phyloP scores from a whole-genome alignment of 2,888 invertebrate species.

The Tipula confusa region DNA sequence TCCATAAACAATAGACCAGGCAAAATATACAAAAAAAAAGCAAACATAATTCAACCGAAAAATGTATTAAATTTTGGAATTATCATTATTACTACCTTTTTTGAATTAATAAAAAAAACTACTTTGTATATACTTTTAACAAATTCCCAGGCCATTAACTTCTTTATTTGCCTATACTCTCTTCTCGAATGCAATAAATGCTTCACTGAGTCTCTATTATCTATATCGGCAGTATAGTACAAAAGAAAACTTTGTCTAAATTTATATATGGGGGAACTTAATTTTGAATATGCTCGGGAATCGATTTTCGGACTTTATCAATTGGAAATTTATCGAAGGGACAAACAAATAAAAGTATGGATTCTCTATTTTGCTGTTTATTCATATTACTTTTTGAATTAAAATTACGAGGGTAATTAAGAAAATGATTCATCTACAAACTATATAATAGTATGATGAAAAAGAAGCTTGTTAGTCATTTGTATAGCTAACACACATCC shows the following conservation, averaged over 20 bases:
- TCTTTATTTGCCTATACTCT: background rate
- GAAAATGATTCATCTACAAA: background rate
- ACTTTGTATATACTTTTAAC: background rate
- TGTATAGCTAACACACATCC: background rate
- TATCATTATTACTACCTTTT: background rate
- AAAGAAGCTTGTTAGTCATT: background rate
- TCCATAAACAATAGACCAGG: background rate
- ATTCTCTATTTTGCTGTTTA: background rate
- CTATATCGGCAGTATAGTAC: background rate
- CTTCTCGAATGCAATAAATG: background rate
- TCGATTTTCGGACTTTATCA: background rate
- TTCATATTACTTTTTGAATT: background rate
- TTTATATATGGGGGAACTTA: background rate
- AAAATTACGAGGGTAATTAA: background rate
- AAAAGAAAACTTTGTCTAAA: background rate
- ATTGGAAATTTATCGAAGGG: background rate
- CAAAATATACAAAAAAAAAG: background rate
- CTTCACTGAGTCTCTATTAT: background rate
- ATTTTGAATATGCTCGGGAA: background rate
- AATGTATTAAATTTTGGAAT: background rate
- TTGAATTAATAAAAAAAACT: background rate
- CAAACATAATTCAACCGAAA: constrained; percentile 7
- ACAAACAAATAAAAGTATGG: background rate
- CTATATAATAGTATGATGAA: background rate
- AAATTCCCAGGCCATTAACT: constrained; percentile 3